Evolutionary conservation across 2,888 invertebrate genomes (phyloP), one percentile per base, ranked within the genome.

Genomic region (Deroplatys truncata): DNA sequence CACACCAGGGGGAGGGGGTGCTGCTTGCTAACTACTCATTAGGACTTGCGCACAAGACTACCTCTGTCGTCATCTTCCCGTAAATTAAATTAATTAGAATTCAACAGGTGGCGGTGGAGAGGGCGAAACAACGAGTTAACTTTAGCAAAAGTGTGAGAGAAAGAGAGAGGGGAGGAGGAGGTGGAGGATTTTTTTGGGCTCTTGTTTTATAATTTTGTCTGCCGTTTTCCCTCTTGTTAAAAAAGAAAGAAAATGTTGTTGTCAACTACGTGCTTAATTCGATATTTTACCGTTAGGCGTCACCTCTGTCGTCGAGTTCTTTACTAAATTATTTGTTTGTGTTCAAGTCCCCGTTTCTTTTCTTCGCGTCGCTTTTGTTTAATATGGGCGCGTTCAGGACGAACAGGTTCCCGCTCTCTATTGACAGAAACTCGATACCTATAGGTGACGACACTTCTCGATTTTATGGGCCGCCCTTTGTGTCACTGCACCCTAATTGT

Each of bases 11-110:
- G 56, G 1, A 5, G 56, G 16, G 1, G 20, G 49, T 49, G 49
- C 15, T 49, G 25, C 56, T 72, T 20, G 7, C 56, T 72, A 72
- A 20, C 56, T 72, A 72, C 56, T 72, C 56, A 72, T 72, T 72
- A 72, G 56, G 56, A 25, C 56, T 7, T 72, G 56, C 29, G 28
- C 84, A 31, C 56, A 84, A 28, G 84, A 8, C 29, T 20, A 9
- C 10, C 84, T 31, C 31, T 84, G 88, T 85, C 84, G 72, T 72
- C 84, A 72, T 88, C 89, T 72, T 72, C 88, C 83, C 88, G 90
- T 90, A 90, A 90, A 90, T 90, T 90, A 88, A 90, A 90, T 90
- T 90, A 90, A 90, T 90, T 90, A 90, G 83, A 85, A 90, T 88
- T 90, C 90, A 86, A 90, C 90, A 90, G 90, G 90, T 90, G 87